Base-by-base conservation (phyloP, 2,888 invertebrate genomes). In the Sinhomidia bicolor region DNA sequence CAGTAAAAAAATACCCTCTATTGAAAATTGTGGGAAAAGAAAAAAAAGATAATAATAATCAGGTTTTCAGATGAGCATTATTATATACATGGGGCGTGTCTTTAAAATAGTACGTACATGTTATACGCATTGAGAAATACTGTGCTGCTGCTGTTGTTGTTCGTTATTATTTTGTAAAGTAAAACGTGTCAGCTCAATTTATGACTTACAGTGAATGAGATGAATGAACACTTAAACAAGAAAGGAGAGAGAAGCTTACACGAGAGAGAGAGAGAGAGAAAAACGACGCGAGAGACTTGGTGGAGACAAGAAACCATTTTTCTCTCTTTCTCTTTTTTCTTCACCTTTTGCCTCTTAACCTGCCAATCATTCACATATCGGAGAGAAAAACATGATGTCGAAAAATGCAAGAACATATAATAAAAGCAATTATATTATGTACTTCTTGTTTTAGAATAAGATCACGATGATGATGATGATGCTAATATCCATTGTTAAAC, bases 331-430 rank as follows among this genome's bases (percentile, higher is more conserved):
- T 51, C 44, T 12, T 32, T 65, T 57, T 36, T 47, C 74, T 84
- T 74, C 76, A 84, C 65, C 81, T 81, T 84, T 68, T 68, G 54
- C 36, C 74, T 60, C 60, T 84, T 71, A 76, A 78, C 62, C 81
- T 88, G 87, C 87, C 87, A 88, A 88, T 88, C 87, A 88, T 60
- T 82, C 32, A 85, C 54, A 74, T 71, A 71, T 71, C 7, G 4
- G 20, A 57, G 32, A 10, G 17, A 29, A 51, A 26, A 76, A 76
- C 76, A 51, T 76, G 41, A 51, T 76, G 41, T 51, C 0, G 54
- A 51, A 54, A 32, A 74, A 44, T 20, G n/a, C n/a, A n/a, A n/a
- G n/a, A n/a, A n/a, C n/a, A n/a, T n/a, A n/a, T n/a, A n/a, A n/a
- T n/a, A n/a, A n/a, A n/a, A n/a, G n/a, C n/a, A n/a, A n/a, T n/a